These are phyloP conservation scores for Sebastes paucispinis DNA, from an alignment of 2,797 vertebrate species.

Conservation along the genomic window DNA sequence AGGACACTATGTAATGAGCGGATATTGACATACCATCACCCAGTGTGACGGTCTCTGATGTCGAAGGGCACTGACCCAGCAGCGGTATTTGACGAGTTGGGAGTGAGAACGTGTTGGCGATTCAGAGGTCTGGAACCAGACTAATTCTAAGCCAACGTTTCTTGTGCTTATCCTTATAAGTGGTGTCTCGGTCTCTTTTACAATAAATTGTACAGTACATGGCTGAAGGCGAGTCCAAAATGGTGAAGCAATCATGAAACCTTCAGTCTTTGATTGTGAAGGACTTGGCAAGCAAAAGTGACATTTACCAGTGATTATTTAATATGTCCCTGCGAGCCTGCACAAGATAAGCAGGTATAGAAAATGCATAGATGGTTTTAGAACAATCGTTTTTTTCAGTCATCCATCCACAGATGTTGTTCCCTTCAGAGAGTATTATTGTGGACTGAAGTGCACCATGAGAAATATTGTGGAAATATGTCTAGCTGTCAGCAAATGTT, in stretches of 20 bases:
- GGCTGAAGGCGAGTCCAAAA: background rate
- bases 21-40: too few relatives aligned
- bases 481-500: slow-evolving; percentile 27
- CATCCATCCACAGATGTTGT: background rate
- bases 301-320: background rate
- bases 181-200: background rate
- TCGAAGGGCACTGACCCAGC: too few relatives aligned
- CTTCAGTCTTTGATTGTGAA: background rate
- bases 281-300: background rate
- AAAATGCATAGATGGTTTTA: background rate
- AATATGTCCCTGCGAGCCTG: background rate
- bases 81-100: too few relatives aligned
- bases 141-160: background rate
- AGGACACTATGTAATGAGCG: too few relatives aligned
- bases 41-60: too few relatives aligned
- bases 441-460: background rate
- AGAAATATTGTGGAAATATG: background rate
- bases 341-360: background rate
- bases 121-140: background rate
- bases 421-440: background rate
- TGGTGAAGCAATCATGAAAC: background rate
- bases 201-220: background rate
- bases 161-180: background rate
- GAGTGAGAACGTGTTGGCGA: background rate
- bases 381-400: background rate